Conservation (phyloP, 2,113 vertebrate species). For the Lichenostomus cassidix region DNA sequence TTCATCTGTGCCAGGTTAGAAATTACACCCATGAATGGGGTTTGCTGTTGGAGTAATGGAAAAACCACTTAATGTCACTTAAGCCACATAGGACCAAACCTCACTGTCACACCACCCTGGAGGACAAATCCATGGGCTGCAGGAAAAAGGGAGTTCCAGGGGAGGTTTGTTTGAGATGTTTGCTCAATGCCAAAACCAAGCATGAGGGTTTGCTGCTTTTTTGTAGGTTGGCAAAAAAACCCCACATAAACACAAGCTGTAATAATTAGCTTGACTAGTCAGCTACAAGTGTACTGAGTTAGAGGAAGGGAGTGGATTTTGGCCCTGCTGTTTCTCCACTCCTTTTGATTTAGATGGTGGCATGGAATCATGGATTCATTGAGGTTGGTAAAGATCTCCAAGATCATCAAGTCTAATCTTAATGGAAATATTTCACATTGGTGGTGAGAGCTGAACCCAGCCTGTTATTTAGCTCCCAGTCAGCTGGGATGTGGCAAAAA, state of each 20-base stretch:
- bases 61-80: not conserved
- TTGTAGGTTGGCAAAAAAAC: not conserved
- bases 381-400: not conserved
- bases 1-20: not conserved
- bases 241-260: not conserved
- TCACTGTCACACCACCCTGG: not conserved
- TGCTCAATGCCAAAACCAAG: not conserved
- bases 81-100: not conserved
- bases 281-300: not conserved
- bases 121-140: not conserved
- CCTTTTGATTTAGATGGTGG: not conserved
- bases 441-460: not conserved
- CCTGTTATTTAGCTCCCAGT: not conserved
- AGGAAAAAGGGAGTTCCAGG: fast-evolving
- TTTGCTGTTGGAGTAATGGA: not conserved
- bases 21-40: not conserved
- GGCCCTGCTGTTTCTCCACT: not conserved
- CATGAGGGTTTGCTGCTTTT: not conserved
- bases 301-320: not conserved
- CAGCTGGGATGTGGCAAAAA: not conserved
- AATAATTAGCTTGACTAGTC: not conserved
- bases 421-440: not conserved
- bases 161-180: not conserved
- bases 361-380: not conserved
- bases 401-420: not conserved